A percentile compares a stretch with the other conserved stretches of the same genome.
Conservation (phyloP, 2,888 invertebrate genomes). For the Molorchus minor region DNA sequence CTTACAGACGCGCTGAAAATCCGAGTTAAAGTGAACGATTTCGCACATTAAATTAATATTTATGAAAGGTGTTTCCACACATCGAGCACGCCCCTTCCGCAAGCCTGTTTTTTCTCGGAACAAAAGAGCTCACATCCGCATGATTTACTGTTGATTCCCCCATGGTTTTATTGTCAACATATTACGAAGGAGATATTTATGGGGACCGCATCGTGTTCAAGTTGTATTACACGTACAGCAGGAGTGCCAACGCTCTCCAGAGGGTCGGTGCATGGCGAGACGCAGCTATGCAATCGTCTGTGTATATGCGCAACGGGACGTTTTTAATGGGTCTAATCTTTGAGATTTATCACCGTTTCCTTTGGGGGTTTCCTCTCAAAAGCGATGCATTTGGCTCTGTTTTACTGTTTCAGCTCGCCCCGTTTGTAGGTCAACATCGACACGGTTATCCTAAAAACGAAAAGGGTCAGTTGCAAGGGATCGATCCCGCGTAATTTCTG, state of each 20-base stretch:
- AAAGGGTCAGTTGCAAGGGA: too few species aligned
- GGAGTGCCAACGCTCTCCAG: background rate
- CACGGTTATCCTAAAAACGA: too few species aligned
- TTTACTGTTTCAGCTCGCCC: too few species aligned
- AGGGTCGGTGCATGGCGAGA: background rate
- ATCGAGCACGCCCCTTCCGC: background rate
- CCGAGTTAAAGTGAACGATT: constrained; percentile 8
- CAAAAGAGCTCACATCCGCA: constrained; percentile 32
- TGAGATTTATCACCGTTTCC: too few species aligned
- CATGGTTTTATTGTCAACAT: constrained; percentile 49
- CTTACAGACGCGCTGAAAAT: background rate
- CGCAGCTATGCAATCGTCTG: too few species aligned
- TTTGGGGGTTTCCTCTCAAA: too few species aligned
- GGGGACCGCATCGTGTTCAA: constrained; percentile 41
- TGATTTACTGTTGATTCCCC: constrained; percentile 48
- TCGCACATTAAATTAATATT: constrained; percentile 18
- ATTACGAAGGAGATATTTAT: constrained; percentile 48
- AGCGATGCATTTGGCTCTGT: too few species aligned
- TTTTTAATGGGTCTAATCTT: too few species aligned
- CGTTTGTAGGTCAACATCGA: too few species aligned
- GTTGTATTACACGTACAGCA: constrained; percentile 42
- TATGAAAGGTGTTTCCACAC: constrained; percentile 15
- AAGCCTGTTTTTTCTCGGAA: background rate
- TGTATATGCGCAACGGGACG: too few species aligned
- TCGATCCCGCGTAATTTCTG: too few species aligned